Evolutionary conservation across 2,888 invertebrate species (phyloP).

Genomic region (Drosophila ezoana): DNA sequence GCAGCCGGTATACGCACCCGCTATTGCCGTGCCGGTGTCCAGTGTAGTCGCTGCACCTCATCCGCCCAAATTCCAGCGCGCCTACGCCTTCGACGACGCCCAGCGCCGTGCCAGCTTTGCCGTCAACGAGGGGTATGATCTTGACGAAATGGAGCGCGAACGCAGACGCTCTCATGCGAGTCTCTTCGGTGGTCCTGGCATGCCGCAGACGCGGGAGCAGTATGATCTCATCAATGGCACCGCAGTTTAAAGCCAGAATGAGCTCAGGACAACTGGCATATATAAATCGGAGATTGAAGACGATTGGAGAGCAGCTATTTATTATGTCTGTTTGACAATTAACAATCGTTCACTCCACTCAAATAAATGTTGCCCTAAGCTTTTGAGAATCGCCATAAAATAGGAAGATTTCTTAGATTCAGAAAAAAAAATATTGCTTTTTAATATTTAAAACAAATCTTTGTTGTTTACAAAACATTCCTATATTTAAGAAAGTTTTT

Average conservation of each 20-base stretch:
- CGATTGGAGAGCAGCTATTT: neutral
- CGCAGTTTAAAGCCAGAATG: conserved; percentile 74
- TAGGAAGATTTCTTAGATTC: too few species aligned
- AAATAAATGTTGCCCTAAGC: too few species aligned
- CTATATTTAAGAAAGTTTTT: too few species aligned
- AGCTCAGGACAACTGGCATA: neutral
- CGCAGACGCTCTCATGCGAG: conserved; percentile 84
- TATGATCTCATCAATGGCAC: conserved; percentile 84
- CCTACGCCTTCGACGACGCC: conserved; percentile 80
- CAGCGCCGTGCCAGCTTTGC: conserved; percentile 71
- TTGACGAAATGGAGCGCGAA: conserved; percentile 84
- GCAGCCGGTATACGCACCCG: conserved; percentile 61
- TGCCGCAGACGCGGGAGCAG: conserved; percentile 57
- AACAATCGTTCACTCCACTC: too few species aligned
- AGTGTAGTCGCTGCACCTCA: conserved; percentile 8
- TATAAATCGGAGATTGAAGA: neutral
- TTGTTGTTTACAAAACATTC: too few species aligned
- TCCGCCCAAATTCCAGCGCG: conserved; percentile 78
- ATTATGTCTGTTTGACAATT: too few species aligned
- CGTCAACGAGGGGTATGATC: conserved; percentile 81
- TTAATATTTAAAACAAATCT: too few species aligned
- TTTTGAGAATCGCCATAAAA: too few species aligned
- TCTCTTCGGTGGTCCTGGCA: conserved; percentile 69
- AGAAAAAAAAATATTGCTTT: too few species aligned
- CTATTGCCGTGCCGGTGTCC: conserved; percentile 19